Base-by-base conservation (phyloP, 2,888 invertebrate species). In the Cantharis rufa region DNA sequence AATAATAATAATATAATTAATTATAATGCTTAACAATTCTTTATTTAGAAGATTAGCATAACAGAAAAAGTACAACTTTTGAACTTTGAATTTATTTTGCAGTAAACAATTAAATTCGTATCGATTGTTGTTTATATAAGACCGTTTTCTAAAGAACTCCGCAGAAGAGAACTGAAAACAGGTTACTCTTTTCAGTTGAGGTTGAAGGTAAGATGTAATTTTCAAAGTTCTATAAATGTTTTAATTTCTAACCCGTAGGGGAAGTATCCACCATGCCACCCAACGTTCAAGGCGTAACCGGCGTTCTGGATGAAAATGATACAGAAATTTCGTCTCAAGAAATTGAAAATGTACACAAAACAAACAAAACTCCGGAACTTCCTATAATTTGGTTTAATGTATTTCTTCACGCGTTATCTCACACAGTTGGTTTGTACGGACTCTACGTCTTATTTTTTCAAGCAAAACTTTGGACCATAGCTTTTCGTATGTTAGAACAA, bases 381-480 rank as follows among this genome's bases (percentile, higher is more conserved):
- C 89, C 91, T 85, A 86, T 94, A 70, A 96, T 96, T 7, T 96
- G 96, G 96, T 91, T 94, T 81, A 96, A 96, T 86, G 94, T 96
- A 70, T 87, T 93, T 15, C 89, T 94, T 1, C 95, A 96, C 85
- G 89, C 90, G 10, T 94, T 93, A 85, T 90, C 96, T 79, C 96
- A 96, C 86, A 61, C 92, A 69, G 93, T 93, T 3, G 94, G 95
- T 0, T 71, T 95, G 0, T 95, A 95, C 85, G 96, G 96, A 71
- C 86, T 92, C 5, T 95, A 93, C 87, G 90, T 95, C 15, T 90
- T 92, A 85, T 87, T 95, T 24, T 92, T 93, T 72, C 93, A 94
- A 5, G 95, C 95, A 61, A 94, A 93, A 90, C 90, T 93, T 88
- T 89, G 89, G 81, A 96, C 96, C 10, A 88, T 91, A 72, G 82